Conservation (phyloP, 2,113 vertebrate genomes). For the Ranitomeya imitator region DNA sequence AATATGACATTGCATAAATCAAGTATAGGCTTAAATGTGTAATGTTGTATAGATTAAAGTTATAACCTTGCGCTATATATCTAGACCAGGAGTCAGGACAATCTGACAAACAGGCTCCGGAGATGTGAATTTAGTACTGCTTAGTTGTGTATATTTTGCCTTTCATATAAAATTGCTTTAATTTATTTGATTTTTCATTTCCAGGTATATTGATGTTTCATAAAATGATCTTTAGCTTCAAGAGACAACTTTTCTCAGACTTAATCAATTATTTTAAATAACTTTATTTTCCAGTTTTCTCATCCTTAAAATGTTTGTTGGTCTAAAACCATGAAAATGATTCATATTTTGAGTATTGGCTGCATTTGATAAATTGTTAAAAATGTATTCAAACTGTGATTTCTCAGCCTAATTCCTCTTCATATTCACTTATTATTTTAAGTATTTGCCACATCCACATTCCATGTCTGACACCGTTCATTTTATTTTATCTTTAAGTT, state of each 20-base stretch:
- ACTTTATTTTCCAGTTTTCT: not conserved
- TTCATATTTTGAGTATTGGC: not conserved
- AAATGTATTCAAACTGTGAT: conserved; percentile 9
- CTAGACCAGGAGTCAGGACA: not conserved
- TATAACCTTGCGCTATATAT: not conserved
- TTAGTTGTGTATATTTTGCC: not conserved
- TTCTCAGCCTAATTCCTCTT: conserved; percentile 8
- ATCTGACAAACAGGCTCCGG: not conserved
- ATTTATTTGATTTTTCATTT: not conserved
- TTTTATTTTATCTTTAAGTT: conserved; percentile 42
- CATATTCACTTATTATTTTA: conserved; percentile 1
- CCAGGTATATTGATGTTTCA: not conserved
- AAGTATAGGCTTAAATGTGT: too few species aligned
- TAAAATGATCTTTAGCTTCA: not conserved
- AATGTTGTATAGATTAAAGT: too few species aligned
- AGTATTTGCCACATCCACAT: conserved; percentile 2
- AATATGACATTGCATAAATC: too few species aligned
- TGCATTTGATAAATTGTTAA: conserved; percentile 20
- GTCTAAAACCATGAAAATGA: not conserved
- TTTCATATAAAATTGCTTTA: not conserved
- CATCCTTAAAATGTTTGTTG: not conserved
- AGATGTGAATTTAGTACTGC: not conserved
- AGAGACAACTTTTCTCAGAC: not conserved
- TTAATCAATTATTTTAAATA: not conserved
- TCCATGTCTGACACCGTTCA: conserved; percentile 6